Conservation (phyloP, 2,113 vertebrate genomes). For the Campylomormyrus numenius region DNA sequence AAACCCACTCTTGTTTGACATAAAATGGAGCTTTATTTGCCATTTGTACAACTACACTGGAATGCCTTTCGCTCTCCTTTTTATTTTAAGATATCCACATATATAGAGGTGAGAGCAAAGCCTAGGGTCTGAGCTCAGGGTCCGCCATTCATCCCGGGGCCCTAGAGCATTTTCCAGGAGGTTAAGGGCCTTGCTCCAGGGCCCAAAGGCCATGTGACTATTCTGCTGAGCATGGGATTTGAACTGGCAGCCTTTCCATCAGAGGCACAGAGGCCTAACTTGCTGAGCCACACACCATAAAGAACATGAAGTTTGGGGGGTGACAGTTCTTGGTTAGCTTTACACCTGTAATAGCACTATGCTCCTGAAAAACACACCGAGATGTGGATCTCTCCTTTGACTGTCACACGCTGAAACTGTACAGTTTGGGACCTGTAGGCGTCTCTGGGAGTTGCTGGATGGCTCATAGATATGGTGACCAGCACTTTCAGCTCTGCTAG, state of each 20-base stretch:
- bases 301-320: background rate
- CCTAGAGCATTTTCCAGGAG: background rate
- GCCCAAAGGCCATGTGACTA: background rate
- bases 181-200: background rate
- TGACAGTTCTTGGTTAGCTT: background rate
- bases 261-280: background rate
- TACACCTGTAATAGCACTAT: background rate
- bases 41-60: background rate
- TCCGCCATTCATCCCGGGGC: background rate
- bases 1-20: background rate
- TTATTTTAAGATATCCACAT: background rate
- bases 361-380: background rate
- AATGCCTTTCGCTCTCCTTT: background rate
- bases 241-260: background rate
- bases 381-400: background rate
- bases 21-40: background rate
- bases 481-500: background rate
- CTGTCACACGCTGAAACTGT: background rate
- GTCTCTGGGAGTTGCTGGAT: background rate
- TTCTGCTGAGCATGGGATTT: background rate
- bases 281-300: background rate
- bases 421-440: background rate
- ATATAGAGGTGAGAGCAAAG: background rate
- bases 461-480: background rate
- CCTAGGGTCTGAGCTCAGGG: background rate